Conservation (phyloP, 2,888 invertebrate genomes). For the Spisula solida region DNA sequence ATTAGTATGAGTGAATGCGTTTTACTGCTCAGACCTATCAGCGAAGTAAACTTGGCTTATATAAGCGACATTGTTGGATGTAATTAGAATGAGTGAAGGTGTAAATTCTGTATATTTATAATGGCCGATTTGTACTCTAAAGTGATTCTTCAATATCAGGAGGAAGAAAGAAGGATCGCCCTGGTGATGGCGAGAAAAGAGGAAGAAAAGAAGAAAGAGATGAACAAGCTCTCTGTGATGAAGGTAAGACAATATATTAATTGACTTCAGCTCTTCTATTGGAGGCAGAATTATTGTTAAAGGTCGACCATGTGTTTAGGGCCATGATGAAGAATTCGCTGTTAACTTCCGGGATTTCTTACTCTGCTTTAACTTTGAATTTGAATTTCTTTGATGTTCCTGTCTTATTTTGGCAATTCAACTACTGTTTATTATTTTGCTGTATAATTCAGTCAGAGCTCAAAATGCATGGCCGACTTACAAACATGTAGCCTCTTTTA, state of each 20-base stretch:
- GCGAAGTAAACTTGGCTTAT: not conserved
- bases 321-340: too few relatives aligned
- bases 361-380: too few relatives aligned
- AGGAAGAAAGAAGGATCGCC: constrained; percentile 86
- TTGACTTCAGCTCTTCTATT: not conserved
- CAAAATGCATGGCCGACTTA: too few relatives aligned
- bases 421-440: too few relatives aligned
- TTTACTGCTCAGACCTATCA: not conserved
- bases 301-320: too few relatives aligned
- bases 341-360: too few relatives aligned
- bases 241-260: constrained; percentile 78
- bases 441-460: too few relatives aligned
- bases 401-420: too few relatives aligned
- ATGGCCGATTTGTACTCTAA: constrained; percentile 62
- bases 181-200: constrained; percentile 86
- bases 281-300: not conserved
- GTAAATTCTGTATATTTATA: not conserved
- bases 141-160: constrained; percentile 79
- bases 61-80: not conserved
- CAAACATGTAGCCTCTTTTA: too few relatives aligned
- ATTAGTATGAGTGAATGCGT: too few relatives aligned
- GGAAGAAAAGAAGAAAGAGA: constrained; percentile 86
- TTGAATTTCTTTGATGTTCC: too few relatives aligned
- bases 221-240: constrained; percentile 84
- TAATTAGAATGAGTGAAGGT: not conserved